Conservation (phyloP, 2,113 vertebrate species). For the Clarias macrocephalus region DNA sequence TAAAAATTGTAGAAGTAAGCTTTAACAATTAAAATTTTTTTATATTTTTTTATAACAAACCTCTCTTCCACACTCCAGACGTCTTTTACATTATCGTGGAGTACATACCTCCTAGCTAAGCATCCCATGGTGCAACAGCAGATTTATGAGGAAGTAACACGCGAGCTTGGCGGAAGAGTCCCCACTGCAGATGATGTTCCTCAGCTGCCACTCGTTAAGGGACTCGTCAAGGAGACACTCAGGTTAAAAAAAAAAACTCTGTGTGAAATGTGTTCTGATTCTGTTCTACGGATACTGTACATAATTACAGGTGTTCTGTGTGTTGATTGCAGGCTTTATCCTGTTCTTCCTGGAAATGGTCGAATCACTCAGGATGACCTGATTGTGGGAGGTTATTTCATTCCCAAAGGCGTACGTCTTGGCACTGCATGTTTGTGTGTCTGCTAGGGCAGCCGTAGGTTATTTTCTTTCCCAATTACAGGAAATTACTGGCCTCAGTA, state of each 20-base stretch:
- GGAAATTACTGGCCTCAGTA: not conserved
- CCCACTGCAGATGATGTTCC: constrained; percentile 77
- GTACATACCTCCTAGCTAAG: constrained; percentile 81
- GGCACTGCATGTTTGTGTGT: not conserved
- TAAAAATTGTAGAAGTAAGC: too few relatives aligned
- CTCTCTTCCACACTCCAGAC: constrained; percentile 71
- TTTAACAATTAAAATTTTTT: too few relatives aligned
- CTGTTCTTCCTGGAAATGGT: constrained; percentile 90
- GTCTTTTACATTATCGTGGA: constrained; percentile 88
- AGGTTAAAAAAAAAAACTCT: constrained; percentile 65
- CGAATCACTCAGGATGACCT: constrained; percentile 87
- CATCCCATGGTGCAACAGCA: constrained; percentile 79
- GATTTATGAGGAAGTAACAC: constrained; percentile 77
- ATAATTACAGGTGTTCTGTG: constrained; percentile 43
- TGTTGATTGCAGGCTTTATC: constrained; percentile 80
- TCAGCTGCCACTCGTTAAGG: constrained; percentile 80
- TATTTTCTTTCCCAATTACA: not conserved
- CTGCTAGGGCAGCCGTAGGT: not conserved
- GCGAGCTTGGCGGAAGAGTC: constrained; percentile 71
- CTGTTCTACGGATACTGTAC: too few relatives aligned
- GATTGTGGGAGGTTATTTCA: constrained; percentile 86
- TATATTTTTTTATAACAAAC: not conserved
- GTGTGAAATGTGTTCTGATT: not conserved
- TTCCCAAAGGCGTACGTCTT: constrained; percentile 88
- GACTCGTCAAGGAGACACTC: constrained; percentile 89